Evolutionary conservation across 2,113 vertebrate species (phyloP), one percentile per base, ranked within the genome.

Genomic region (Trinectes maculatus): DNA sequence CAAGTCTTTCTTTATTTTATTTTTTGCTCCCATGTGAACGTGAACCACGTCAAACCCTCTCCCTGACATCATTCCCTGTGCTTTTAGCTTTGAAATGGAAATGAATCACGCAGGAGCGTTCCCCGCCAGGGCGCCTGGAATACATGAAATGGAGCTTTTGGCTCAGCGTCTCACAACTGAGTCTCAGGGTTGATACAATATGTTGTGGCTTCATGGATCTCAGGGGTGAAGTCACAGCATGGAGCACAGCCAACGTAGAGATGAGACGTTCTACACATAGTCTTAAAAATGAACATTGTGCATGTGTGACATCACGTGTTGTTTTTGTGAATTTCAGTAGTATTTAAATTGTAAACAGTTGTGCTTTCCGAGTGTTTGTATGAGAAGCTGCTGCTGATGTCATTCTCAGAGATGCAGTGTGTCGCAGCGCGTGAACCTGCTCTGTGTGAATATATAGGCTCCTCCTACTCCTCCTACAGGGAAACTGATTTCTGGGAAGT

Each of bases 61-160:
- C 47, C 43, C 71, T 80, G 75, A 87, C 84, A 80, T 81, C 83
- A 69, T 74, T 82, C 65, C 54, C 24, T 60, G 55, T 71, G 81
- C 80, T 85, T 71, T 76, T 74, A 74, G 82, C 88, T 90, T 90
- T 90, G 89, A 90, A 89, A 86, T 90, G 89, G 82, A 89, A 90
- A 90, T 89, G 59, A 87, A 79, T 85, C 76, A 79, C 80, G 65
- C 55, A 13, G 82, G 80, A 82, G 75, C 66, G 72, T 80, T 82
- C 84, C 82, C 85, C 24, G 34, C 52, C 71, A 81, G 63, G 54
- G 46, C 9, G 62, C 78, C 68, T 71, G 76, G 82, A 83, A 86
- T 82, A 87, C 83, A 85, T 71, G 75, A 86, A 85, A 85, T 77
- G 81, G 70, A 84, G 79, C 83, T 83, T 77, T 82, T 83, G 85